Evolutionary conservation across 1,140 invertebrate species (phyloP), one percentile per base, ranked within the genome.

Genomic region (Nylanderia fulva): DNA sequence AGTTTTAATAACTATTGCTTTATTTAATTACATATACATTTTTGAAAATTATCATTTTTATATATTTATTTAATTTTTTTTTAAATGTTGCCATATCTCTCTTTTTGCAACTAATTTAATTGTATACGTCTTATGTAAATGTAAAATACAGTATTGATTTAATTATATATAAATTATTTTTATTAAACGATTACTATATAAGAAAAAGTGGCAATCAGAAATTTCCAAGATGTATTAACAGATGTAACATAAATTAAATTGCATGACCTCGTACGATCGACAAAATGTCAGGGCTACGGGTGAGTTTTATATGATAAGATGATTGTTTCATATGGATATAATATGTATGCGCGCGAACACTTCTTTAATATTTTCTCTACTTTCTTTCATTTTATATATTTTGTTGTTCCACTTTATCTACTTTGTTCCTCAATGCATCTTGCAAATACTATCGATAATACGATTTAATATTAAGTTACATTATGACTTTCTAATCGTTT

Each of bases 391-490:
- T 9, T 18, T 42, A 5, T 13, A 13, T n/a, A 3, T 18, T 72
- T n/a, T n/a, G n/a, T n/a, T n/a, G n/a, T n/a, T n/a, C n/a, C n/a
- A n/a, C n/a, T n/a, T 5, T 18, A 0, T 33, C 58, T 33, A 7
- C 1, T n/a, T 24, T 77, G 76, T n/a, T 54, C 15, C 13, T 85
- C 6, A 39, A 80, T 64, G 0, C 27, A 11, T 83, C 48, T 58
- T 33, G 18, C 54, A 7, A 21, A 15, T 21, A 15, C 18, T 36
- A 52, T 74, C 11, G 68, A 68, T 75, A 7, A 21, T 75, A 84
- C 71, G 45, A 83, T 87, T 91, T 77, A 69, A 21, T 24, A 74
- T 91, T 90, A 88, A 86, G 66, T 91, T 82, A 90, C 63, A 42
- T 60, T 6, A 15, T 61, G 68, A 88, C 84, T 90, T 91, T 91